These are phyloP conservation scores for Brachionus sp. DNA, from an alignment of 1,140 invertebrate species.

Conservation along the genomic window DNA sequence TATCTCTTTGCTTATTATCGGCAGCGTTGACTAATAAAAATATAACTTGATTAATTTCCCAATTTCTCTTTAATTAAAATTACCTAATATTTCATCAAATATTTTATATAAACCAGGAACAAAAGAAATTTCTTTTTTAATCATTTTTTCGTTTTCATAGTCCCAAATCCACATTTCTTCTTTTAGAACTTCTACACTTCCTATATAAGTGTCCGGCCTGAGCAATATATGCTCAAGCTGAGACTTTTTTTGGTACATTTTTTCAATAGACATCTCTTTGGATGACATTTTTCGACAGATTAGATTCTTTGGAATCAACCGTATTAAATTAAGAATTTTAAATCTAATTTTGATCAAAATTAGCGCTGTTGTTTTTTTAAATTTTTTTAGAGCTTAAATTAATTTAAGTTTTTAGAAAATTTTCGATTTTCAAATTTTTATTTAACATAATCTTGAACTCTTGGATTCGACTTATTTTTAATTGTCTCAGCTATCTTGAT, in stretches of 20 bases:
- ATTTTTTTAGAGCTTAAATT: neutral
- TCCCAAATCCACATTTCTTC: slow-evolving; percentile 92
- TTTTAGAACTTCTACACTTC: slow-evolving; percentile 74
- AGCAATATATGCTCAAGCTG: slow-evolving; percentile 96
- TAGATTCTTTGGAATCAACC: neutral
- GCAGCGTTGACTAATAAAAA: slow-evolving; percentile 81
- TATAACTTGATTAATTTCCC: neutral
- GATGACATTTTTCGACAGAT: slow-evolving; percentile 13
- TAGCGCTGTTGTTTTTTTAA: neutral
- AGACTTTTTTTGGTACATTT: slow-evolving; percentile 97
- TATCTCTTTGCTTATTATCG: slow-evolving; percentile 96
- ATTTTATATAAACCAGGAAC: slow-evolving; percentile 99
- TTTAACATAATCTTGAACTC: neutral
- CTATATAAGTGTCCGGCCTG: slow-evolving; percentile 98
- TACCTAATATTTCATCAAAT: slow-evolving; percentile 87
- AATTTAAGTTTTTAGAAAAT: neutral
- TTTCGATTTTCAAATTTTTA: slow-evolving; percentile 1
- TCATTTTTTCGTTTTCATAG: slow-evolving; percentile 70
- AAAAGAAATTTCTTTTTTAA: slow-evolving; percentile 81
- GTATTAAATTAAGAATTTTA: neutral
- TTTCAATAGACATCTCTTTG: slow-evolving; percentile 70
- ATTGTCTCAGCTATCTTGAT: neutral
- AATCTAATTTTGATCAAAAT: neutral
- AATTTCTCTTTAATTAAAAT: neutral
- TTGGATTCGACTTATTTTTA: neutral